Evolutionary conservation across 2,113 vertebrate genomes (phyloP).

Genomic region (Hiodon alosoides): DNA sequence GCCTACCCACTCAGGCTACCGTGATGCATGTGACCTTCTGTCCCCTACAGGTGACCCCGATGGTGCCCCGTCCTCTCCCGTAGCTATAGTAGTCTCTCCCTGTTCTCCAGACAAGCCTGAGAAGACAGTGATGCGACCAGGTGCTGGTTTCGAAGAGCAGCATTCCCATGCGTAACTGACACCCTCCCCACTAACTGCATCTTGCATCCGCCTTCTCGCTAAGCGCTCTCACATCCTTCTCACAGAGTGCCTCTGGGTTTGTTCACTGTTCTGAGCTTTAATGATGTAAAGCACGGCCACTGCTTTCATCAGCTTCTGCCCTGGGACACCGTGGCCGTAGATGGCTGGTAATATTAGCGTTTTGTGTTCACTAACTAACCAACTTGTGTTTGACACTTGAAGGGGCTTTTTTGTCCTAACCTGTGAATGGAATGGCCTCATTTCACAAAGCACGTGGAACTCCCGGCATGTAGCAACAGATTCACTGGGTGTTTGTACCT

Average conservation of each 20-base stretch:
- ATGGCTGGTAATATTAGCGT: background rate
- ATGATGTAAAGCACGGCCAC: background rate
- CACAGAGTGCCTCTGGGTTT: too few species aligned
- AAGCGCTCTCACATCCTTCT: too few species aligned
- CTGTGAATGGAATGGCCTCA: conserved; percentile 1
- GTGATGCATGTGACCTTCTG: conserved; percentile 21
- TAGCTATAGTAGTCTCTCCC: conserved; percentile 66
- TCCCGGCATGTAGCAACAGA: background rate
- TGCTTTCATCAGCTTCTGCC: background rate
- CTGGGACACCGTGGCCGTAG: background rate
- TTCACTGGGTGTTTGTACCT: background rate
- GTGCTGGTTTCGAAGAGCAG: conserved; percentile 56
- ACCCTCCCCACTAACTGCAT: background rate
- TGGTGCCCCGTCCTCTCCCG: conserved; percentile 51
- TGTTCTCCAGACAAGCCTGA: conserved; percentile 71
- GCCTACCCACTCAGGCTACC: too few species aligned
- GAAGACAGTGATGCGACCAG: conserved; percentile 59
- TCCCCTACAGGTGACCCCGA: conserved; percentile 57
- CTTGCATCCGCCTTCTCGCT: background rate
- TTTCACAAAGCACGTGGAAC: background rate
- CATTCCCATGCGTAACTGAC: too few species aligned
- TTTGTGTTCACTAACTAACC: background rate
- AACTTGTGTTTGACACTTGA: background rate
- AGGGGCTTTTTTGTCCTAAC: background rate
- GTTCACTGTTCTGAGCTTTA: too few species aligned